Conservation (phyloP, 2,797 vertebrate genomes). For the Crocodylus rhombifer region DNA sequence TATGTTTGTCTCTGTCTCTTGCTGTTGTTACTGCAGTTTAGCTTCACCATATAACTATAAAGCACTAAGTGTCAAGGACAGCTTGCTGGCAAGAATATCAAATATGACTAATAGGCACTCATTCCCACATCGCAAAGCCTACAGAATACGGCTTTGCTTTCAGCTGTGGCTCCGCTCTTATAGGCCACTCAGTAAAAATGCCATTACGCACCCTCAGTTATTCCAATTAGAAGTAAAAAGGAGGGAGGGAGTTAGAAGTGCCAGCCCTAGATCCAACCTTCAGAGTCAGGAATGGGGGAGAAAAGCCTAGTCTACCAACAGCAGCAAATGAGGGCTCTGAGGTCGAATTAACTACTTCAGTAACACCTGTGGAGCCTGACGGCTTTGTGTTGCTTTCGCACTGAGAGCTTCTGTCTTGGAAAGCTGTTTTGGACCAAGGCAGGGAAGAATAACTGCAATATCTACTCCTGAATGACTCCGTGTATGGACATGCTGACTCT, state of each 20-base stretch:
- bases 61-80: background rate
- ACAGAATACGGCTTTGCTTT: background rate
- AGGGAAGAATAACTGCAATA: no score
- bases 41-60: rapidly evolving
- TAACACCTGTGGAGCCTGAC: background rate
- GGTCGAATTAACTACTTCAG: background rate
- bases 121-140: background rate
- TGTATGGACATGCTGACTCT: no score
- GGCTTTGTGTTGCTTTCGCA: background rate
- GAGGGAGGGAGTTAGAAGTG: background rate
- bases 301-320: background rate
- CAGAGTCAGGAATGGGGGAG: background rate
- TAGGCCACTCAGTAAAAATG: rapidly evolving
- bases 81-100: rapidly evolving
- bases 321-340: background rate
- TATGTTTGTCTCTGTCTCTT: rapidly evolving
- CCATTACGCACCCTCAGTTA: rapidly evolving
- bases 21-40: background rate
- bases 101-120: background rate
- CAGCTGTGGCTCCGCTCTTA: background rate
- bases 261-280: background rate
- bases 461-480: no score
- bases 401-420: no score
- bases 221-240: no score
- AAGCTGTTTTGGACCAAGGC: no score